Percentiles rank a stretch among this genome's conserved stretches.
Evolutionary conservation across 1,140 invertebrate genomes (phyloP).

Genomic region (Papilio glaucus): DNA sequence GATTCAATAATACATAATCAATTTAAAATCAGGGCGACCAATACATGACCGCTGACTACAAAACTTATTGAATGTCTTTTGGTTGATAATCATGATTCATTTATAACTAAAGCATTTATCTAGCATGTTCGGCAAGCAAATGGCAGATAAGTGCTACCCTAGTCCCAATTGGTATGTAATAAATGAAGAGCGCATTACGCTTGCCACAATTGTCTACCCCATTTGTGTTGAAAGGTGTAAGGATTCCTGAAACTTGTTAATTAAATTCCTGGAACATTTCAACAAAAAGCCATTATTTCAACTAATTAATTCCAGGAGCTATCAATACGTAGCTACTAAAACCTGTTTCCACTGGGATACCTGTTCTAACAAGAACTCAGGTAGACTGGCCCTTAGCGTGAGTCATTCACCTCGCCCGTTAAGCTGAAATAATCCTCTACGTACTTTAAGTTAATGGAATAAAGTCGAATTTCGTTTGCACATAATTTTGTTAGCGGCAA

Average conservation of each 20-base stretch:
- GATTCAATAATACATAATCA: too few species aligned
- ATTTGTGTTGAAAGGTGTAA: neutral
- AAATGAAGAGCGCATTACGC: neutral
- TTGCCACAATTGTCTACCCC: neutral
- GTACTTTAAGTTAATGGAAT: conserved; percentile 26
- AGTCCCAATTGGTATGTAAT: neutral
- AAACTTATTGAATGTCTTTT: too few species aligned
- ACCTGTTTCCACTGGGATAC: conserved; percentile 40
- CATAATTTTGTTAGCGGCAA: conserved; percentile 38
- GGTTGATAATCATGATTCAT: too few species aligned
- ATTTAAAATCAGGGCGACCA: too few species aligned
- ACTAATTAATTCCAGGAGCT: conserved; percentile 42
- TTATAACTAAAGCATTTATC: too few species aligned
- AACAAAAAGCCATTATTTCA: conserved; percentile 16
- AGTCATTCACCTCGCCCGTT: conserved; percentile 28
- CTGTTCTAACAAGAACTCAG: conserved; percentile 40
- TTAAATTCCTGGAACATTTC: conserved; percentile 21
- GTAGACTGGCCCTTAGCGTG: conserved; percentile 36
- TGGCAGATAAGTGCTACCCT: neutral
- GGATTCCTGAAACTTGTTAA: conserved; percentile 6
- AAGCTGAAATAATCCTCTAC: neutral
- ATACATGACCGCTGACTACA: too few species aligned
- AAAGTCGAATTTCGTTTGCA: conserved; percentile 41
- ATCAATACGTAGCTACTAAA: conserved; percentile 42
- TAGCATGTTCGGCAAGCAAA: too few species aligned